phyloP scores from a whole-genome alignment of 1,140 invertebrate species.

The Drosophila subpulchrella region DNA sequence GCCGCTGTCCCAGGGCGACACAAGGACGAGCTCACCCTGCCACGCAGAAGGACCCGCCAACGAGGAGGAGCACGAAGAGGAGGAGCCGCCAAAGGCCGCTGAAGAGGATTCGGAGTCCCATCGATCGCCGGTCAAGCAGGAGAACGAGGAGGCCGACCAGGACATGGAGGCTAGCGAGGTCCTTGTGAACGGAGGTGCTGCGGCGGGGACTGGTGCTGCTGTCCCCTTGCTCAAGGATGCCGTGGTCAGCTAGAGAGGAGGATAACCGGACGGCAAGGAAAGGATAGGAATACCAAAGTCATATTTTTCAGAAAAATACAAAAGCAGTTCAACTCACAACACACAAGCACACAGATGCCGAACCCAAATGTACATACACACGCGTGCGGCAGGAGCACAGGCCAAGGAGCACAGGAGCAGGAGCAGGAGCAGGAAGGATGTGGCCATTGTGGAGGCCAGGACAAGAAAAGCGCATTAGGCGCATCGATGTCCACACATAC shows the following conservation, averaged over 20 bases:
- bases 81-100: conserved; percentile 14
- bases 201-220: conserved; percentile 11
- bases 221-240: conserved; percentile 64
- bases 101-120: conserved; percentile 20
- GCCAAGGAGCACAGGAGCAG: not conserved
- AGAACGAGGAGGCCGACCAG: conserved; percentile 43
- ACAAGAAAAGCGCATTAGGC: conserved; percentile 48
- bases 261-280: conserved; percentile 2
- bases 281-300: conserved; percentile 76
- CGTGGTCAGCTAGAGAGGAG: conserved; percentile 59
- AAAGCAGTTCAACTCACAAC: conserved; percentile 59
- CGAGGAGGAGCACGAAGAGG: conserved; percentile 23
- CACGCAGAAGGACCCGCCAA: not conserved
- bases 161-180: conserved; percentile 30
- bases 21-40: conserved; percentile 26
- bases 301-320: conserved; percentile 83
- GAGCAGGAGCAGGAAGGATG: not conserved
- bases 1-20: conserved; percentile 60
- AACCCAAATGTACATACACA: conserved; percentile 54
- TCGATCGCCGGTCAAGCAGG: conserved; percentile 41
- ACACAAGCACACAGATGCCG: conserved; percentile 38
- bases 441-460: conserved; percentile 28
- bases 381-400: conserved; percentile 19
- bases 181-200: conserved; percentile 48
- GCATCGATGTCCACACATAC: conserved; percentile 1